Percentiles rank a stretch among this genome's conserved stretches.
These are phyloP conservation scores for Poecile atricapillus DNA, from an alignment of 2,113 vertebrate genomes.

Conservation along the genomic window DNA sequence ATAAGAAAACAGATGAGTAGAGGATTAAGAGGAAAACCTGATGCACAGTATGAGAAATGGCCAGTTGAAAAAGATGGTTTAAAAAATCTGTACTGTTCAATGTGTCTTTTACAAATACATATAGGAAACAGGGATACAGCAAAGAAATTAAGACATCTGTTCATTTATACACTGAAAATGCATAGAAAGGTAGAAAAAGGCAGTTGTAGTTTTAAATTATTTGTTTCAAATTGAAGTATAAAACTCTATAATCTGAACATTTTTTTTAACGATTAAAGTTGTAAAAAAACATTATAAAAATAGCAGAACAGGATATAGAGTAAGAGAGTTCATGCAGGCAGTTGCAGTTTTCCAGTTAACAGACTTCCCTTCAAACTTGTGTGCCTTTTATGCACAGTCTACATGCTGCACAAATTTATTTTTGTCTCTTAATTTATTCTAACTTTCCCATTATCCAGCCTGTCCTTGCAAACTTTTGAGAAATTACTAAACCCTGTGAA, in stretches of 20 bases:
- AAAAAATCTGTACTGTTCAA: background rate
- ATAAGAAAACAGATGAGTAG: background rate
- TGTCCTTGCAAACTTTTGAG: background rate
- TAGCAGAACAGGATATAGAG: background rate
- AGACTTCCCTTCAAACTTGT: background rate
- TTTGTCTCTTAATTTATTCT: background rate
- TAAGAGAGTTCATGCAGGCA: background rate
- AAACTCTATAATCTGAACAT: background rate
- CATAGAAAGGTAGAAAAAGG: background rate
- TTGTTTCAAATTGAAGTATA: background rate
- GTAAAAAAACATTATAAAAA: background rate
- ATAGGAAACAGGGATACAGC: fast-evolving
- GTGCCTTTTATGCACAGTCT: background rate
- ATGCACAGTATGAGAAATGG: background rate
- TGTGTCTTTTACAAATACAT: background rate
- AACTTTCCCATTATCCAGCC: background rate
- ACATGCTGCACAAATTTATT: background rate
- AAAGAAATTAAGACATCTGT: background rate
- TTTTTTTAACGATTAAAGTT: background rate
- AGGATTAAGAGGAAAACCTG: background rate
- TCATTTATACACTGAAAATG: background rate
- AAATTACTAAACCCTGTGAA: background rate
- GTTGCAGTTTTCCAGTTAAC: background rate
- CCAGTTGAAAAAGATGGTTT: background rate
- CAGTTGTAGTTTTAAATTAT: background rate